Evolutionary conservation across 2,888 invertebrate genomes (phyloP), one percentile per base, ranked within the genome.

Genomic region (Acanthacorydalis orientalis): DNA sequence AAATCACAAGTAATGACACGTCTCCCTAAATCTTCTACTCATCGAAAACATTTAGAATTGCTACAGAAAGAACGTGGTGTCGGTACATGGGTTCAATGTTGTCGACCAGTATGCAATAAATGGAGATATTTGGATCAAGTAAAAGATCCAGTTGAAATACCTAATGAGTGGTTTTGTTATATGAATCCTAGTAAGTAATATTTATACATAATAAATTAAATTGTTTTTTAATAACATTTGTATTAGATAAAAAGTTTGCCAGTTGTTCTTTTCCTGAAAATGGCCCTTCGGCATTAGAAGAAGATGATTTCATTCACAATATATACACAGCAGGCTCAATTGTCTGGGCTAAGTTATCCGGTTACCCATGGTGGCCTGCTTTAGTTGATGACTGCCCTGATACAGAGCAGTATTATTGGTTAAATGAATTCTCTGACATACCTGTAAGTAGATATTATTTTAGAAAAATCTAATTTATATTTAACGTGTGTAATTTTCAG

Each of bases 281-380:
- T n/a, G 59, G 62, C 0, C 63, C 70, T 31, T 60, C 64, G 11
- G 52, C 67, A 2, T 60, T 60, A 4, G 68, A 73, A 1, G 70
- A 74, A 51, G 68, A 69, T 40, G 72, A 73, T 48, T 58, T 76
- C 32, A 75, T 81, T 31, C 68, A 74, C 52, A 74, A 72, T 54
- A 60, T 65, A 49, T 81, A 73, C 55, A 70, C 75, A 2, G 74
- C 76, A 4, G 82, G 82, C 1, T 78, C 80, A 14, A 53, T 83
- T 37, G 82, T 82, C 0, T 77, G 78, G 76, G 82, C 75, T 0
- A 70, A 67, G 35, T 53, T 76, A 51, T 53, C 62, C 0, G 77
- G 77, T 23, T 78, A 68, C 65, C 80, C 80, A 1, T 80, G 78
- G 78, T 82, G 80, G 80, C 82, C 82, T 2, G 81, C 74, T 2